Percentiles rank a stretch among this genome's conserved stretches.
These are phyloP conservation scores for sheep (Ovis aries) DNA, from an alignment of 2,113 vertebrate species.

Conservation along the genomic window ARS-UI_Ramb_v3.0 NC_056059.1:2755001-2755500, in stretches of 20 bases:
- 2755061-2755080: not conserved
- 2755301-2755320: not conserved
- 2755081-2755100: not conserved
- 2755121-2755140: not conserved
- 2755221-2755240: not conserved
- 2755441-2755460: no score
- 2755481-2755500: not conserved
- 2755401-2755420: not conserved
- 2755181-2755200: accelerated
- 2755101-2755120: not conserved
- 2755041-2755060: no score
- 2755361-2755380: not conserved
- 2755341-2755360: not conserved
- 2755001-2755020: not conserved
- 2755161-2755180: not conserved
- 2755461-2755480: not conserved
- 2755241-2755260: not conserved
- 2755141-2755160: not conserved
- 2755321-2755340: not conserved
- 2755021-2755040: not conserved
- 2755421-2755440: not conserved
- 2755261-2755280: not conserved
- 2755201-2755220: not conserved
- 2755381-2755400: not conserved
- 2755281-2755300: not conserved